Percentiles rank a stretch among this genome's conserved stretches.
Conservation (phyloP, 2,888 invertebrate genomes). For the Phanerotoma sp. region DNA sequence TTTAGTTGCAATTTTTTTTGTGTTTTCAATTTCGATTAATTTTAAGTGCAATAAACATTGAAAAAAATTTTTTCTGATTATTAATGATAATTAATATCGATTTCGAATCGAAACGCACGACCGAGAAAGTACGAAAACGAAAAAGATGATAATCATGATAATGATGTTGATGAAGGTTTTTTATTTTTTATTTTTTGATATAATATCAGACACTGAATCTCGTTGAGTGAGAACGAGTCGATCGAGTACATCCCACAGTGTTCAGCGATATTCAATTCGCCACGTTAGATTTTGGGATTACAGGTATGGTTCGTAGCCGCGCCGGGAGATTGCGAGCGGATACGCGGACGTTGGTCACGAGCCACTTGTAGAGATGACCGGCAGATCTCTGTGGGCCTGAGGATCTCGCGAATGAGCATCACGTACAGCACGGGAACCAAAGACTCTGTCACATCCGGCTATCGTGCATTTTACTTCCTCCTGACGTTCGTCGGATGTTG, state of each 20-base stretch:
- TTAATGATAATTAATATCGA: neutral
- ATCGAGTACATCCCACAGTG: slow-evolving; percentile 18
- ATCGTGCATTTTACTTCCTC: slow-evolving; percentile 77
- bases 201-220: slow-evolving; percentile 3
- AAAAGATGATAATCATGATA: neutral
- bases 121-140: slow-evolving; percentile 3
- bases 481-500: slow-evolving; percentile 31
- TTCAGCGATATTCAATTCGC: slow-evolving; percentile 16
- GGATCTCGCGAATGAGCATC: slow-evolving; percentile 68
- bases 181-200: too few species aligned
- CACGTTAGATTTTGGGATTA: slow-evolving; percentile 28
- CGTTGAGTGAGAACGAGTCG: slow-evolving; percentile 19
- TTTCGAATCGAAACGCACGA: slow-evolving; percentile 5
- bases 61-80: neutral
- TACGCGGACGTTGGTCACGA: slow-evolving; percentile 52
- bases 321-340: slow-evolving; percentile 39
- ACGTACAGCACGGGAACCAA: slow-evolving; percentile 75
- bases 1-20: slow-evolving; percentile 1
- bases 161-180: neutral
- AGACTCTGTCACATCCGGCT: slow-evolving; percentile 75
- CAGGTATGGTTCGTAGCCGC: slow-evolving; percentile 40
- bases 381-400: slow-evolving; percentile 51
- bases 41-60: too few species aligned
- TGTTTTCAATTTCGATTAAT: slow-evolving; percentile 5
- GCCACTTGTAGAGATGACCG: slow-evolving; percentile 45